Evolutionary conservation across 2,888 invertebrate species (phyloP), one percentile per base, ranked within the genome.

Genomic region (Cosmia pyralina): DNA sequence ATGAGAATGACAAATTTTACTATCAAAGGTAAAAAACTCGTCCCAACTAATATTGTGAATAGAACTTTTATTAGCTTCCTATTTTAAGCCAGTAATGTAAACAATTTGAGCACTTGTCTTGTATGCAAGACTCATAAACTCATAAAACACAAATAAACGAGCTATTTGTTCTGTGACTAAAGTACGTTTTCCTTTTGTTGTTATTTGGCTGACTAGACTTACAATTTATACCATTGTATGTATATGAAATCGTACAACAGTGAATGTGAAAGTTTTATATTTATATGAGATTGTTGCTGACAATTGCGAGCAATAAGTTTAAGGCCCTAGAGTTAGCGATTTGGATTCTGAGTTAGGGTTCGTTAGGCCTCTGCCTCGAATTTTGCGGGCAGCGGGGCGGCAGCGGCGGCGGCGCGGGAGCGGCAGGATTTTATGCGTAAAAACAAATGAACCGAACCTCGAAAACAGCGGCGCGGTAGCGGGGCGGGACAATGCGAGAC

Each of bases 231-330:
- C 65, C 34, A 22, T 65, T 60, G 19, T 66, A 50, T 58, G 63
- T 59, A 53, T 62, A 59, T 57, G 64, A 84, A 81, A 81, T 65
- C 64, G 15, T 65, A 81, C 53, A 65, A 70, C 69, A 68, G 53
- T 55, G 34, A 78, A 85, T 75, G 57, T 76, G 72, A 75, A 85
- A 82, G 82, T 85, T 73, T 64, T 72, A 77, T 82, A 72, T 82
- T 85, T 72, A 77, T 85, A 81, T 78, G 73, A 81, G 66, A 80
- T 82, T 76, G 70, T 65, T 66, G 78, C 74, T 64, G 80, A 81
- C 81, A 83, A 87, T 87, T 79, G 78, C 73, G 64, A 69, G 72
- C 81, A 78, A 83, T 85, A 81, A 82, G 67, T 68, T 84, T 77
- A 44, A 57, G 80, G 86, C 85, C 57, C 22, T 75, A 66, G 41